Base-by-base conservation (phyloP, 2,797 vertebrate genomes). In the Anguilla pacifica region DNA sequence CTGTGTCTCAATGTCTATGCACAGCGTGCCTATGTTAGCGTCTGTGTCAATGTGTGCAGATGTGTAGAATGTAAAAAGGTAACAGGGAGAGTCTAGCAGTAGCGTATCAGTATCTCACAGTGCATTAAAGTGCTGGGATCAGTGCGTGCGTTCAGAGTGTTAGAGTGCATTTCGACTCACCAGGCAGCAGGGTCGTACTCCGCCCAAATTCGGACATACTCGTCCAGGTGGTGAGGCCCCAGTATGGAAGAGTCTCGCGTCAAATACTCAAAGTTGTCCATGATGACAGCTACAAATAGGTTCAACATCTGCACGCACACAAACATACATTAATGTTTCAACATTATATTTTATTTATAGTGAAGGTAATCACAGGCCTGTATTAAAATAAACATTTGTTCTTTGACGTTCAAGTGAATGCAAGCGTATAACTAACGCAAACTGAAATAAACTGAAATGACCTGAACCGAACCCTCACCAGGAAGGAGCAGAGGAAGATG, bases 181-280 rank as follows among this genome's bases (percentile, higher is more conserved):
- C 98, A 98, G 84, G 98, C 98, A 0, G 98, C 97, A 3, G 98
- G 98, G 92, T 99, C 98, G 91, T 99, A 99, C 93, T 98, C 98
- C 0, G 98, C 98, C 98, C 98, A 99, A 92, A 99, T 97, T 92
- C 98, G 97, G 93, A 98, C 98, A 90, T 98, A 99, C 95, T 99
- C 98, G 91, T 99, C 98, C 95, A 99, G 95, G 92, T 99, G 98
- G 91, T 99, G 98, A 89, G 98, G 98, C 77, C 98, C 98, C 95
- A 99, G 94, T 92, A 99, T 99, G 90, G 98, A 99, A 28, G 97
- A 99, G 91, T 99, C 98, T 77, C 98, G 96, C 0, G 98, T 99
- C 93, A 99, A 96, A 93, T 99, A 99, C 93, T 99, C 98, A 91
- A 99, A 99, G 95, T 99, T 99, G 93, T 99, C 98, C 98, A 99